These are phyloP conservation scores for Macrophya alboannulata DNA, from an alignment of 2,888 invertebrate species.

Conservation along the genomic window DNA sequence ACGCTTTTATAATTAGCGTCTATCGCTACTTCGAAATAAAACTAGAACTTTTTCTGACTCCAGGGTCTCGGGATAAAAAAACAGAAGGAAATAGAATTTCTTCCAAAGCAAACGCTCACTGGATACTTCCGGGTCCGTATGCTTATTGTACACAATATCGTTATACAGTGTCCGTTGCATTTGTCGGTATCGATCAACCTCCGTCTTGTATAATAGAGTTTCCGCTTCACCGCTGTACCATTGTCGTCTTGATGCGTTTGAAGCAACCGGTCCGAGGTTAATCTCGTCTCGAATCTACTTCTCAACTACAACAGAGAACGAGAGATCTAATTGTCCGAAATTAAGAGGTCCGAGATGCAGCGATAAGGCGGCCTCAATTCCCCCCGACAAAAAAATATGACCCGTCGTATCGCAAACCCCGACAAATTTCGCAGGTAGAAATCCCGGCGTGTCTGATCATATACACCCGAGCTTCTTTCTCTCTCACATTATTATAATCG, in stretches of 20 bases:
- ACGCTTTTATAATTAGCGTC: slow-evolving; percentile 31
- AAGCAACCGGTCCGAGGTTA: slow-evolving; percentile 26
- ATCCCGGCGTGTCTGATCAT: neutral
- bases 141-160: neutral
- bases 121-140: slow-evolving; percentile 7
- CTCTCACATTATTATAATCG: neutral
- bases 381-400: neutral
- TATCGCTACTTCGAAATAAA: neutral
- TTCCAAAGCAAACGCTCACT: neutral
- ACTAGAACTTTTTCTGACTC: neutral
- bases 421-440: neutral
- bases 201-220: slow-evolving; percentile 40
- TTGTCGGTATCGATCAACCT: slow-evolving; percentile 45
- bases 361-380: slow-evolving; percentile 46
- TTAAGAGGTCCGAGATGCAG: slow-evolving; percentile 37
- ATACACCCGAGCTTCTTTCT: neutral
- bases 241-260: slow-evolving; percentile 48
- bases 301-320: slow-evolving; percentile 38
- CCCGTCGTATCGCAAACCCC: neutral
- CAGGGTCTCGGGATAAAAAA: neutral
- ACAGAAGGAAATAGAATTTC: neutral
- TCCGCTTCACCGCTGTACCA: slow-evolving; percentile 51
- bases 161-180: slow-evolving; percentile 10
- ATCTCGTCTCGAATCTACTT: slow-evolving; percentile 49
- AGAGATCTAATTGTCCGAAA: slow-evolving; percentile 52